These are phyloP conservation scores for Archivesica marissinica DNA, from an alignment of 1,140 invertebrate species.

Conservation along the genomic window DNA sequence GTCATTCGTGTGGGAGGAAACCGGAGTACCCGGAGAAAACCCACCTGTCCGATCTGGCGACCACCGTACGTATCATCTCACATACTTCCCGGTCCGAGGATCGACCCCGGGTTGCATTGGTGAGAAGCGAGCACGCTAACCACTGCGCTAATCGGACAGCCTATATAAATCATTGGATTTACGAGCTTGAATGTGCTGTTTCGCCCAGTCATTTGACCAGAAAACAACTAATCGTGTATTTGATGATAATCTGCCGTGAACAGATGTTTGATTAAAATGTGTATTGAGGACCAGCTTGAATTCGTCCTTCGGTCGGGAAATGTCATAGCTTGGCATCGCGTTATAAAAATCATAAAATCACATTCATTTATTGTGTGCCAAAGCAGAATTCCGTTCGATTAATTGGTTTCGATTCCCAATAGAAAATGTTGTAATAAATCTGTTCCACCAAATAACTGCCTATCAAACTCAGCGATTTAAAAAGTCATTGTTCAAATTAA, in stretches of 20 bases:
- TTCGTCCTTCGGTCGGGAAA: slow-evolving; percentile 28
- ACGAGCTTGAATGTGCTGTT: too few species aligned
- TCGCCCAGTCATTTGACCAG: too few species aligned
- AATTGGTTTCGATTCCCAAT: slow-evolving; percentile 41
- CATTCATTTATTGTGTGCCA: slow-evolving; percentile 17
- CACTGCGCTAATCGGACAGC: too few species aligned
- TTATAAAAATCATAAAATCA: slow-evolving; percentile 32
- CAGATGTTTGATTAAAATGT: slow-evolving; percentile 20
- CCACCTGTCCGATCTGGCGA: too few species aligned
- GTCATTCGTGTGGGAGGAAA: too few species aligned
- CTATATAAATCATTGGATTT: too few species aligned
- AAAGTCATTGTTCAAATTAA: slow-evolving; percentile 50
- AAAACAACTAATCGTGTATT: too few species aligned
- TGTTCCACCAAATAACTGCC: slow-evolving; percentile 29
- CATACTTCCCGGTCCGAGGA: too few species aligned
- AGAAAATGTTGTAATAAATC: slow-evolving; percentile 29
- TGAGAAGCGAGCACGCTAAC: too few species aligned
- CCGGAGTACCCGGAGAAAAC: too few species aligned
- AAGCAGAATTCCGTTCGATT: slow-evolving; percentile 48
- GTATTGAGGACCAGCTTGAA: neutral
- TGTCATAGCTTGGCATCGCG: slow-evolving; percentile 45
- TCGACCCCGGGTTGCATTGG: too few species aligned
- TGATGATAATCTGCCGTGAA: slow-evolving; percentile 6
- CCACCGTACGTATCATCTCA: too few species aligned
- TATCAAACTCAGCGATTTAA: slow-evolving; percentile 16